Percentiles rank a stretch among this genome's conserved stretches.
phyloP scores from a whole-genome alignment of 2,797 vertebrate genomes.

The Takifugu ocellatus region DNA sequence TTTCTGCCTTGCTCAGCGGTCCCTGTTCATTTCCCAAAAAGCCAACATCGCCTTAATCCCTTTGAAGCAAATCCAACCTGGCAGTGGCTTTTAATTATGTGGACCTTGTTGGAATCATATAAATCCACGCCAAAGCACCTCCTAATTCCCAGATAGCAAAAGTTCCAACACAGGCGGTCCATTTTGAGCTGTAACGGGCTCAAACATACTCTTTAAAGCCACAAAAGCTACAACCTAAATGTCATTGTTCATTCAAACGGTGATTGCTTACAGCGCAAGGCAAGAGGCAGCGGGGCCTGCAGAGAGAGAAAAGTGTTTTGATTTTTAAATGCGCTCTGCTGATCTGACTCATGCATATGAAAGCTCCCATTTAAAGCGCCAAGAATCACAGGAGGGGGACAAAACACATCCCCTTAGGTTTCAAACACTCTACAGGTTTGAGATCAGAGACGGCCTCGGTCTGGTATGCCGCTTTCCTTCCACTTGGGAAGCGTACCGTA shows the following conservation, averaged over 20 bases:
- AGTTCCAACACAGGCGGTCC: no score
- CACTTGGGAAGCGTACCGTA: constrained; percentile 56
- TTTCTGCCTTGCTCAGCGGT: constrained; percentile 11
- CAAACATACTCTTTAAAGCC: constrained; percentile 25
- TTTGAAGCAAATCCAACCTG: constrained; percentile 10
- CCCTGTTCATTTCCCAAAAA: constrained; percentile 22
- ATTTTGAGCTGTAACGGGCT: constrained; percentile 17
- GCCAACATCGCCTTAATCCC: constrained; percentile 13
- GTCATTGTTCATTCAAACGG: constrained; percentile 60
- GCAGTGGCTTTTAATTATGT: no score
- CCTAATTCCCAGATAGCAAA: no score
- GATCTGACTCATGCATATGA: constrained; percentile 73
- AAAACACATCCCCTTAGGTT: constrained; percentile 51
- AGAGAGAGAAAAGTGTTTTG: constrained; percentile 59
- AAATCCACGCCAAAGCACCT: no score
- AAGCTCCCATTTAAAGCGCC: constrained; percentile 59
- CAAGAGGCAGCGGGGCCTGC: constrained; percentile 46
- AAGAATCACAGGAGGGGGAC: constrained; percentile 53
- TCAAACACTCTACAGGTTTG: constrained; percentile 58
- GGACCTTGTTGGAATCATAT: no score
- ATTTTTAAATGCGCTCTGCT: constrained; percentile 66
- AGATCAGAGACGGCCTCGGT: constrained; percentile 62
- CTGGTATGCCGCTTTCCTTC: constrained; percentile 49
- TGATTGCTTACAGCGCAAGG: constrained; percentile 53
- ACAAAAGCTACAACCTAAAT: constrained; percentile 48